These are phyloP conservation scores for Ephialtes manifestator DNA, from an alignment of 2,888 invertebrate species.

Conservation along the genomic window DNA sequence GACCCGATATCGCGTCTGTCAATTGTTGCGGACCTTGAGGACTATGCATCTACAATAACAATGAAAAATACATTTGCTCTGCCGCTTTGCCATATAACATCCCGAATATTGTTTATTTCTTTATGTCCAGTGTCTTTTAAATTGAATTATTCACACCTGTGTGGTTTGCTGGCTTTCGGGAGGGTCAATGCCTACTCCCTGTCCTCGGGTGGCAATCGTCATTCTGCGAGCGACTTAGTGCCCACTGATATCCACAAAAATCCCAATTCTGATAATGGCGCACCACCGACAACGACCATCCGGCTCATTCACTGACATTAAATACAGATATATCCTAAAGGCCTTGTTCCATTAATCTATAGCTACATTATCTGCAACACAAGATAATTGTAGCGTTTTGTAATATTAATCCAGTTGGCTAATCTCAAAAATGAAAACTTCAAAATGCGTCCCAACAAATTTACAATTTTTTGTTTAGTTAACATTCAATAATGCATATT, in stretches of 20 bases:
- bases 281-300: constrained; percentile 83
- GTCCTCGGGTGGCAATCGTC: constrained; percentile 89
- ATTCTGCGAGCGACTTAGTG: constrained; percentile 83
- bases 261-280: constrained; percentile 80
- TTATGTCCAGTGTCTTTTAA: not conserved
- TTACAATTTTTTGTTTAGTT: too few relatives aligned
- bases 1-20: constrained; percentile 83
- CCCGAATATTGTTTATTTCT: not conserved
- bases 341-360: constrained; percentile 84
- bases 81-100: not conserved
- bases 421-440: not conserved
- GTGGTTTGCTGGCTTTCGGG: constrained; percentile 86
- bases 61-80: constrained; percentile 4
- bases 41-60: constrained; percentile 81
- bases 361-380: constrained; percentile 86
- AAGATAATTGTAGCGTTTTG: constrained; percentile 52
- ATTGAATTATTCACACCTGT: constrained; percentile 76
- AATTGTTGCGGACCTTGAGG: constrained; percentile 83
- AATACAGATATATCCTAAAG: constrained; percentile 84
- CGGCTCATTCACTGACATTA: constrained; percentile 85
- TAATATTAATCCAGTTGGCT: not conserved
- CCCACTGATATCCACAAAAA: constrained; percentile 77
- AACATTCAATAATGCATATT: too few relatives aligned
- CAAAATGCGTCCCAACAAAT: not conserved
- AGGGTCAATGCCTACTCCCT: constrained; percentile 88